Evolutionary conservation across 2,797 vertebrate genomes (phyloP).

Genomic region (Danio choprae): DNA sequence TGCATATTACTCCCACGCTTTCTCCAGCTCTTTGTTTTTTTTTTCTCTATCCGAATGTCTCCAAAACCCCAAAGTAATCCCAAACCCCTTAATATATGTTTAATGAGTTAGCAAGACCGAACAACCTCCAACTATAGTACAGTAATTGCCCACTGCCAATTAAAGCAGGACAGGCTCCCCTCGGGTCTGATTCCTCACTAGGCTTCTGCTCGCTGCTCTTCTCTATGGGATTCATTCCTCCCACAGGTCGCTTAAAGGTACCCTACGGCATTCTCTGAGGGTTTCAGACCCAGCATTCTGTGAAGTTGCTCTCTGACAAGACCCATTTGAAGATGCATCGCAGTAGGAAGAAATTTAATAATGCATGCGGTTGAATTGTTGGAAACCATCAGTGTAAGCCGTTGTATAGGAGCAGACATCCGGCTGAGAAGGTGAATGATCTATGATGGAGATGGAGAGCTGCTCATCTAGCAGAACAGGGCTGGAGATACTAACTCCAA

Average conservation of each 20-base stretch:
- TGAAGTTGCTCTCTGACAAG: slow-evolving; percentile 57
- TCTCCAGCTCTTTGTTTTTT: neutral
- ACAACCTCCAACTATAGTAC: slow-evolving; percentile 36
- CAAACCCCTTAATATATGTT: slow-evolving; percentile 51
- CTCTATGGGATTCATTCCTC: slow-evolving; percentile 50
- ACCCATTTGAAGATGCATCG: slow-evolving; percentile 44
- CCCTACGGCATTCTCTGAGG: slow-evolving; percentile 47
- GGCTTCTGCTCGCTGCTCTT: slow-evolving; percentile 22
- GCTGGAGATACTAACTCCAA: neutral
- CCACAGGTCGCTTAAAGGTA: slow-evolving; percentile 51
- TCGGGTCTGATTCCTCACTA: slow-evolving; percentile 30
- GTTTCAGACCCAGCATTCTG: slow-evolving; percentile 36
- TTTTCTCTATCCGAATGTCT: slow-evolving; percentile 19
- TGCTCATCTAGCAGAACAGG: neutral
- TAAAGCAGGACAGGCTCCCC: slow-evolving; percentile 38
- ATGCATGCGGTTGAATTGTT: slow-evolving; percentile 47
- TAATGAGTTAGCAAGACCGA: slow-evolving; percentile 42
- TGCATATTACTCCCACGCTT: slow-evolving; percentile 33
- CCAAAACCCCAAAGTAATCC: slow-evolving; percentile 44
- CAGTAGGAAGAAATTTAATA: slow-evolving; percentile 52
- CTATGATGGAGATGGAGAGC: slow-evolving; percentile 30
- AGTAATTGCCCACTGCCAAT: slow-evolving; percentile 55
- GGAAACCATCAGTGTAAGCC: slow-evolving; percentile 33
- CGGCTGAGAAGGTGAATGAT: slow-evolving; percentile 27
- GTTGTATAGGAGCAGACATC: slow-evolving; percentile 26